Conservation (phyloP, 2,888 invertebrate species). For the Amblyjoppa fuscipennis region DNA sequence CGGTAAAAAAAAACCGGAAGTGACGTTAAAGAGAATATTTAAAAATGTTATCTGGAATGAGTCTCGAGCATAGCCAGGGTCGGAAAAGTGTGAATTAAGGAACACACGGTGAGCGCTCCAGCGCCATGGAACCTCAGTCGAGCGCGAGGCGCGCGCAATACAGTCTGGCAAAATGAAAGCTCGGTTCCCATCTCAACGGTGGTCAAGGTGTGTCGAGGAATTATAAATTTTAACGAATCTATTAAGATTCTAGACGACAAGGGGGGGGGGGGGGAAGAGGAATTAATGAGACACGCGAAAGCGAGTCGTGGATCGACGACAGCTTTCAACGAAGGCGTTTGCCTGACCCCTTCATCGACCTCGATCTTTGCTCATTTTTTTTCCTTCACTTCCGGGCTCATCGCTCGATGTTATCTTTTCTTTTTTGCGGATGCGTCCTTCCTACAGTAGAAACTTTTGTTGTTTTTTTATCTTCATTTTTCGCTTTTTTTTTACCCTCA, state of each 20-base stretch:
- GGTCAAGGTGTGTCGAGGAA: conserved; percentile 8
- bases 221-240: conserved; percentile 22
- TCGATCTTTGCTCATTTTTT: background rate
- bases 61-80: too few species aligned
- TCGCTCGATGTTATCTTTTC: background rate
- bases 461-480: background rate
- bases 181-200: conserved; percentile 2
- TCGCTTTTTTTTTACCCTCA: background rate
- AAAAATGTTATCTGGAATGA: too few species aligned
- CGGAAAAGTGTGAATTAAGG: too few species aligned
- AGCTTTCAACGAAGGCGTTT: too few species aligned
- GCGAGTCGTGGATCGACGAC: too few species aligned
- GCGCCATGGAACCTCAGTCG: too few species aligned
- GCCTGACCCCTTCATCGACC: too few species aligned
- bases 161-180: too few species aligned
- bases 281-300: background rate
- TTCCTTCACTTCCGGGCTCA: background rate
- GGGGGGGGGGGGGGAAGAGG: background rate
- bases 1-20: too few species aligned
- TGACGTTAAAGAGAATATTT: too few species aligned
- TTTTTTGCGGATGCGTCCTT: background rate
- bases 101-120: too few species aligned
- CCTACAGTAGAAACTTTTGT: background rate
- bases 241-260: background rate
- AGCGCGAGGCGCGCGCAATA: too few species aligned